Evolutionary conservation across 2,888 invertebrate genomes (phyloP), one percentile per base, ranked within the genome.

Genomic region (Steinernema scapterisci): DNA sequence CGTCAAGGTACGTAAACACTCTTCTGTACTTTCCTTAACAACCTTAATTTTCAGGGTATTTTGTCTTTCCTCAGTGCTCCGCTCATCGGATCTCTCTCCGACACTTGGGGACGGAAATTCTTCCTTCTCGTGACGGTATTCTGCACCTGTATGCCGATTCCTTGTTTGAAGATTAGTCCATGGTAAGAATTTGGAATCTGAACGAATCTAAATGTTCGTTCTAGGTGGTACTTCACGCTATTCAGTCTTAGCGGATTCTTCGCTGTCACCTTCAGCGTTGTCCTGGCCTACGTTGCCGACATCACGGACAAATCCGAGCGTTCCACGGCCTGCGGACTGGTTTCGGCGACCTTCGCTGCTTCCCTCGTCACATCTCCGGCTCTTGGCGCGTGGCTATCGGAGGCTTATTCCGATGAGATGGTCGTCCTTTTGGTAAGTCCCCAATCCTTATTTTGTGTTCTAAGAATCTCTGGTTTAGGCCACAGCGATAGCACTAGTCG

Each of bases 251-350:
- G 95, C 84, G 99, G 99, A 78, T 93, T 97, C 82, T 99, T 99
- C 90, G 95, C 97, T 74, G 99, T 99, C 80, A 99, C 99, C 71
- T 99, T 99, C 90, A 96, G 96, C 84, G 97, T 99, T 75, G 97
- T 99, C 75, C 96, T 99, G 90, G 99, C 99, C 71, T 99, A 99
- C 90, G 99, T 99, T 80, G 97, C 99, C 51, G 99, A 99, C 90
- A 95, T 99, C 73, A 99, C 99, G 43, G 95, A 95, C 84, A 95
- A 97, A 87, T 51, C 85, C 76, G 85, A 86, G 73, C 76, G 86
- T 9, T 82, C 85, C 1, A 83, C 86, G 1, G 86, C 86, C 0
- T 86, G 85, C 73, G 86, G 86, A 0, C 81, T 90, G 88, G 92
- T 93, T n/a, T 95, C 95, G 27, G 99, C 97, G 38, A 99, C 97